Conservation (phyloP, 1,140 invertebrate genomes). For the Drosophila pachea region DNA sequence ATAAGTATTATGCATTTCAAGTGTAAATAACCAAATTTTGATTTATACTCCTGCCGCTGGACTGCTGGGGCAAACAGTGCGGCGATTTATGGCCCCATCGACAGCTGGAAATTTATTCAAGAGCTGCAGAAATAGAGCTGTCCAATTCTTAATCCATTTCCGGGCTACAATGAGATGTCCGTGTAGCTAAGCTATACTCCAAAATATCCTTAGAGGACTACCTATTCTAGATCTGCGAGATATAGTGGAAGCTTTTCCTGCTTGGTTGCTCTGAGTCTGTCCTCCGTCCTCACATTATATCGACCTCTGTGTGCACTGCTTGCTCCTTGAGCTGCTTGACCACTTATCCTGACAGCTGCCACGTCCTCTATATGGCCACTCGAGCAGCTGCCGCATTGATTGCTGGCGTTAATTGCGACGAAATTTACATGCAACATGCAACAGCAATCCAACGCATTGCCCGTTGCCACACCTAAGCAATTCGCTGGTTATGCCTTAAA, state of each 20-base stretch:
- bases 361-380: slow-evolving; percentile 11
- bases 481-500: slow-evolving; percentile 33
- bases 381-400: slow-evolving; percentile 28
- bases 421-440: slow-evolving; percentile 2
- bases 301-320: too few species aligned
- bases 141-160: too few species aligned
- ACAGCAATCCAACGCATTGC: not conserved
- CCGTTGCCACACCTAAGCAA: slow-evolving; percentile 23
- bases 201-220: too few species aligned
- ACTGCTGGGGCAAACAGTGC: slow-evolving; percentile 1
- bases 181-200: too few species aligned
- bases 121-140: too few species aligned
- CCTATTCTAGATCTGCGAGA: too few species aligned
- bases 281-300: not conserved
- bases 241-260: too few species aligned
- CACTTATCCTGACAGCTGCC: too few species aligned
- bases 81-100: slow-evolving; percentile 5
- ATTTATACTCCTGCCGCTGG: not conserved
- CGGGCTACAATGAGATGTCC: too few species aligned
- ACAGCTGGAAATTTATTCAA: too few species aligned
- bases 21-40: slow-evolving; percentile 30
- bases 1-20: slow-evolving; percentile 34
- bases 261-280: too few species aligned
- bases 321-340: too few species aligned
- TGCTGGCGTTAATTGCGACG: slow-evolving; percentile 12